Conservation (phyloP, 1,140 invertebrate species). For the Trachelipus rathkii region DNA sequence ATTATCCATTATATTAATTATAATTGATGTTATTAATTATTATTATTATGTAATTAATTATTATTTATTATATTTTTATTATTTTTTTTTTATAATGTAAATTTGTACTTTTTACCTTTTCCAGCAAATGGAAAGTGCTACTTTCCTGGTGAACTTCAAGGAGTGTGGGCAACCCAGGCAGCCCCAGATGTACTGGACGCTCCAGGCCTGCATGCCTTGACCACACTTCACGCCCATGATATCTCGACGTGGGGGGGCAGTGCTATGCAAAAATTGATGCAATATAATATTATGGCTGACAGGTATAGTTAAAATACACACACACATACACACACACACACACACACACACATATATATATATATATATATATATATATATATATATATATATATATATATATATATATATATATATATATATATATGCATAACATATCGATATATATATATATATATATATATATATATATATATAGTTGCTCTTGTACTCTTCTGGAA, state of each 20-base stretch:
- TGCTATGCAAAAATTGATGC: neutral
- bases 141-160: slow-evolving; percentile 27
- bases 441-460: neutral
- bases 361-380: no score
- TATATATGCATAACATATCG: neutral
- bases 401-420: no score
- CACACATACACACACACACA: neutral
- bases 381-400: no score
- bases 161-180: slow-evolving; percentile 24
- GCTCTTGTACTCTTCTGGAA: no score
- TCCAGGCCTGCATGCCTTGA: neutral
- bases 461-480: neutral
- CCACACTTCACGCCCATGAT: slow-evolving; percentile 12
- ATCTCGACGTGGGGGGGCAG: slow-evolving; percentile 21
- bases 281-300: neutral
- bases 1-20: no score
- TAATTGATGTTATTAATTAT: no score
- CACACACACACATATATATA: neutral
- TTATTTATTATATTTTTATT: no score
- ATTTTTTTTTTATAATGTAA: neutral
- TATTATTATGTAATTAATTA: no score
- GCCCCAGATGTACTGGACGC: slow-evolving; percentile 8
- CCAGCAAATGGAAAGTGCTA: neutral
- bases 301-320: neutral
- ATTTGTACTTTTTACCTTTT: neutral